Percentiles rank a stretch among this genome's conserved stretches.
Conservation (phyloP, 2,888 invertebrate genomes). For the Syrphus vitripennis region DNA sequence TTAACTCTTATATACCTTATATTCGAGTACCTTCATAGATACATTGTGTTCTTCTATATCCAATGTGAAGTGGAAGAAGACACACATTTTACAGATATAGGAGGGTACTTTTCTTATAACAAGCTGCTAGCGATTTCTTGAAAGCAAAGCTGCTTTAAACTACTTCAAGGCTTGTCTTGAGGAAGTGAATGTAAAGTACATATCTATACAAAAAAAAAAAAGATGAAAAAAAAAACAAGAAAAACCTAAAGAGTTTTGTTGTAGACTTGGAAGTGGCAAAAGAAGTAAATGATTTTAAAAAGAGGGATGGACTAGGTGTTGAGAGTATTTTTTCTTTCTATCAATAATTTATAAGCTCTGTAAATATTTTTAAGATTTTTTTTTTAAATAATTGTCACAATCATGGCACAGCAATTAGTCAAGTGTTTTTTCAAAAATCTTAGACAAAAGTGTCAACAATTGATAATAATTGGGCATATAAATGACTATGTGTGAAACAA, state of each 20-base stretch:
- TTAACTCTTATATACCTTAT: not conserved
- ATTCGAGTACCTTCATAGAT: not conserved
- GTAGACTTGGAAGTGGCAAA: not conserved
- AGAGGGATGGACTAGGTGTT: not conserved
- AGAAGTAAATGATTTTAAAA: not conserved
- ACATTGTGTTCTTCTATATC: slow-evolving; percentile 12
- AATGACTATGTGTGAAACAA: not conserved
- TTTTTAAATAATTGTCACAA: not conserved
- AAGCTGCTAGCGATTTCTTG: not conserved
- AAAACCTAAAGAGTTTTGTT: not conserved
- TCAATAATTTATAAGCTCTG: not conserved
- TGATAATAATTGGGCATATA: slow-evolving; percentile 1
- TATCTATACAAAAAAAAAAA: not conserved
- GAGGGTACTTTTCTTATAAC: slow-evolving; percentile 11
- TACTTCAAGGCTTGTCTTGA: slow-evolving; percentile 23
- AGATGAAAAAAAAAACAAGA: slow-evolving; percentile 1
- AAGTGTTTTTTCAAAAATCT: not conserved
- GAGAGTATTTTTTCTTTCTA: not conserved
- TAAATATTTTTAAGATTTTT: not conserved
- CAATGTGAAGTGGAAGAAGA: slow-evolving; percentile 16
- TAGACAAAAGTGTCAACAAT: not conserved
- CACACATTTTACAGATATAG: not conserved
- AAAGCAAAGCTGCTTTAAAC: not conserved
- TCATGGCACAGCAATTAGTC: not conserved
- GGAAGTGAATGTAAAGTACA: slow-evolving; percentile 41